Evolutionary conservation across 2,888 invertebrate species (phyloP).

Genomic region (Myathropa florea): DNA sequence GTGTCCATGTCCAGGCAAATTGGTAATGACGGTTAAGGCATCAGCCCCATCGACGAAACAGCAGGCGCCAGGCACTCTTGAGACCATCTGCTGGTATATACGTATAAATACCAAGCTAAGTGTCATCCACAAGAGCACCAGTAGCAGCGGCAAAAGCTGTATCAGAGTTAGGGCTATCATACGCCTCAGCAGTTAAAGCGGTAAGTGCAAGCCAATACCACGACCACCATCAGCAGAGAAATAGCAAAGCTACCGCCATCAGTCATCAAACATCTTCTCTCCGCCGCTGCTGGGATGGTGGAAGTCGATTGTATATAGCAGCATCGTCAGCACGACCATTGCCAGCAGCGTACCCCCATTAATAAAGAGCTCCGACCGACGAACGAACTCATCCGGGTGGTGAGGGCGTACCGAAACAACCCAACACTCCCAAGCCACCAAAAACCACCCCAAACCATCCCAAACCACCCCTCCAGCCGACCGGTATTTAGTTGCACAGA

Average conservation of each 20-base stretch:
- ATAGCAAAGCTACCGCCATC: constrained; percentile 5
- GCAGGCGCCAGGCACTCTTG: constrained; percentile 18
- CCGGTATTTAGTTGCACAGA: constrained; percentile 3
- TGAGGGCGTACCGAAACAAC: background rate
- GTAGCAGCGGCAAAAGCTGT: constrained; percentile 5
- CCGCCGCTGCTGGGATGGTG: background rate
- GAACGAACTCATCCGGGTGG: background rate
- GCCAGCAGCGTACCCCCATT: background rate
- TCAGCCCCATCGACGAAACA: constrained; percentile 16
- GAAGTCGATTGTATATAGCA: constrained; percentile 13
- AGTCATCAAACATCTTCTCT: constrained; percentile 39
- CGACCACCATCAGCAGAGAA: background rate
- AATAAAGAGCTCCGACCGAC: background rate
- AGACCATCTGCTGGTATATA: constrained; percentile 14
- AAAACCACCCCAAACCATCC: background rate
- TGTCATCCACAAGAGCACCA: constrained; percentile 1
- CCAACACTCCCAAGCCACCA: background rate
- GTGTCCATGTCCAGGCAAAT: background rate
- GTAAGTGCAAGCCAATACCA: constrained; percentile 3
- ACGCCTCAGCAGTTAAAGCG: constrained; percentile 14
- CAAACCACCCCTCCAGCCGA: background rate
- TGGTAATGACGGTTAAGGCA: constrained; percentile 10
- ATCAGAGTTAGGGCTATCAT: constrained; percentile 10
- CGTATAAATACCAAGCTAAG: constrained; percentile 22
- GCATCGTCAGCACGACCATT: constrained; percentile 12